Evolutionary conservation across 2,888 invertebrate genomes (phyloP), one percentile per base, ranked within the genome.

Genomic region (Dendrolimus pini): DNA sequence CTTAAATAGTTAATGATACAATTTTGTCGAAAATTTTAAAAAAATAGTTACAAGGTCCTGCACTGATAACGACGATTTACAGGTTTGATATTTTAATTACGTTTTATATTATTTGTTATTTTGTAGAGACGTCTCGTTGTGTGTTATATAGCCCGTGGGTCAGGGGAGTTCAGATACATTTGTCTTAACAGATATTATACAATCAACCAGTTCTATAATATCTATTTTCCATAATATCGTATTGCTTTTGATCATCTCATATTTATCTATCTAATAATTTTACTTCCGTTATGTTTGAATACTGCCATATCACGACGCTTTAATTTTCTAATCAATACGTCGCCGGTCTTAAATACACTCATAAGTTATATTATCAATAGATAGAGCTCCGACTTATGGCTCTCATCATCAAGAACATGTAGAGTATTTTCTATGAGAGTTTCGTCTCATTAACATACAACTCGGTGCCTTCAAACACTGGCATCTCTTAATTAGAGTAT

Each of bases 401-500:
- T 55, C 61, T 62, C 62, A 67, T 67, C 67, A 69, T 69, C 60
- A 62, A 65, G 68, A 59, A 65, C 60, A 60, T 66, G 63, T 63
- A 62, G 62, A 62, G 65, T 69, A 67, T 67, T 67, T 74, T 65
- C 58, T 54, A 56, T 66, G 58, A 60, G 30, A 54, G 60, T 56
- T 54, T 7, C 47, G 9, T 47, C 63, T 68, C 67, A 74, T 77
- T 74, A 75, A 67, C 69, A 66, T 73, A 68, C 65, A 70, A 64
- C 62, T 65, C 65, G 62, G 63, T 61, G 66, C 63, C 47, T 47
- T 68, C 62, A 63, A 62, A 68, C 61, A 62, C 62, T 62, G 61
- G 64, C 64, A 64, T 71, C 64, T 69, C 75, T 79, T 78, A 79
- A 81, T 81, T 77, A 77, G 75, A 72, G 70, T 66, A 64, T 70